Evolutionary conservation across 2,888 invertebrate species (phyloP).

Genomic region (Agonum fuliginosum): DNA sequence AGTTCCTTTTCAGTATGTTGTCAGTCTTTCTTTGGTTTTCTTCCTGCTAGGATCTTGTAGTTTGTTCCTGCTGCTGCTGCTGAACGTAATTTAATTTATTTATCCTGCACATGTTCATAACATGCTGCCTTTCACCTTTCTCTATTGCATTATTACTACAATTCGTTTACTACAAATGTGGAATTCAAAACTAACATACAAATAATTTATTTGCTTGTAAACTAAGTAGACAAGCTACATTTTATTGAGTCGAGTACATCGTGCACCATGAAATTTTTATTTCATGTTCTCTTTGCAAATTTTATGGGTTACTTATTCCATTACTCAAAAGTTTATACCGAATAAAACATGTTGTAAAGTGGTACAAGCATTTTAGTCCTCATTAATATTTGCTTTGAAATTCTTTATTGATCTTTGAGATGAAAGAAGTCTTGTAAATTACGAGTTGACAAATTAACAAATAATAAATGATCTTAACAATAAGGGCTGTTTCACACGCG

Average conservation of each 20-base stretch:
- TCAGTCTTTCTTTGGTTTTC: conserved; percentile 2
- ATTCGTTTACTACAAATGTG: not conserved
- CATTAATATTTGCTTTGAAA: too few relatives aligned
- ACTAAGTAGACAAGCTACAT: not conserved
- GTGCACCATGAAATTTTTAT: not conserved
- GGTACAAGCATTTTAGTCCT: too few relatives aligned
- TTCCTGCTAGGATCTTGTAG: not conserved
- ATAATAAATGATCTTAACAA: too few relatives aligned
- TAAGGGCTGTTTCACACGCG: too few relatives aligned
- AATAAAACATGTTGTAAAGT: not conserved
- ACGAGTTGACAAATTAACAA: too few relatives aligned
- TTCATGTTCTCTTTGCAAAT: not conserved
- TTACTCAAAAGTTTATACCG: not conserved
- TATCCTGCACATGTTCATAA: conserved; percentile 29
- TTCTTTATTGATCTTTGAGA: too few relatives aligned
- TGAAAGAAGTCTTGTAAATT: too few relatives aligned
- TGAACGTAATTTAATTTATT: conserved; percentile 22
- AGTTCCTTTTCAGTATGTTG: conserved; percentile 28
- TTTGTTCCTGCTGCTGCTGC: conserved; percentile 4
- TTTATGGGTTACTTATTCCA: not conserved
- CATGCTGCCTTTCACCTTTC: conserved; percentile 15
- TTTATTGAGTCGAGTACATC: not conserved
- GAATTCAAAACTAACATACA: not conserved
- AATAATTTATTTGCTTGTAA: not conserved
- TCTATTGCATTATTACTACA: not conserved